phyloP scores from a whole-genome alignment of 2,888 invertebrate species.

The Gymnocheta viridis region DNA sequence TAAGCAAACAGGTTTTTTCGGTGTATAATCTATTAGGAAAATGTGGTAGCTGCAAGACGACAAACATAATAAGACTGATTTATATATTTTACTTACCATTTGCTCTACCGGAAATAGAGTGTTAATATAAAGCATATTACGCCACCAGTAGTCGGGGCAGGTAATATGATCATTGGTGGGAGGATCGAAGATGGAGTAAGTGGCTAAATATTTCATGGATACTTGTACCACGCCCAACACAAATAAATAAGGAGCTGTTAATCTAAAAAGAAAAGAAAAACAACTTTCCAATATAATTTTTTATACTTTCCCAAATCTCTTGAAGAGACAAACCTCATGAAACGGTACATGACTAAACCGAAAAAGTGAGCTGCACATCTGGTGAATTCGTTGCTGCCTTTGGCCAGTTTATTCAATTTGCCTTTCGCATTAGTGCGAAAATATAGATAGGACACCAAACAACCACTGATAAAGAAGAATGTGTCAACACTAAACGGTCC shows the following conservation, averaged over 20 bases:
- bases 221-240: slow-evolving; percentile 92
- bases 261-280: slow-evolving; percentile 83
- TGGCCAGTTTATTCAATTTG: slow-evolving; percentile 86
- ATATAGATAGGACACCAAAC: slow-evolving; percentile 92
- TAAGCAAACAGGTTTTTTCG: too few relatives aligned
- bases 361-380: slow-evolving; percentile 88
- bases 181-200: slow-evolving; percentile 92
- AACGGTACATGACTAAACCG: slow-evolving; percentile 89
- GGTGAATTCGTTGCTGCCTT: slow-evolving; percentile 85
- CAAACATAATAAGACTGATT: too few relatives aligned
- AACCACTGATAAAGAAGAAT: slow-evolving; percentile 92
- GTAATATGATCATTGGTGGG: slow-evolving; percentile 91
- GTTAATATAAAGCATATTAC: slow-evolving; percentile 92
- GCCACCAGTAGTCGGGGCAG: slow-evolving; percentile 94
- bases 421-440: slow-evolving; percentile 90
- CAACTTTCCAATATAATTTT: too few relatives aligned
- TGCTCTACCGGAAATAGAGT: slow-evolving; percentile 92
- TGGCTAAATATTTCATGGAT: slow-evolving; percentile 92
- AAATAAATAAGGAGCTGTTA: slow-evolving; percentile 92
- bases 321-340: slow-evolving; percentile 84
- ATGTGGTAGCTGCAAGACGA: too few relatives aligned
- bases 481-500: slow-evolving; percentile 92
- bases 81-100: slow-evolving; percentile 88
- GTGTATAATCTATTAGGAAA: too few relatives aligned
- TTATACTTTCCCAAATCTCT: background rate